phyloP scores from a whole-genome alignment of 2,113 vertebrate genomes.

The Euleptes europaea region DNA sequence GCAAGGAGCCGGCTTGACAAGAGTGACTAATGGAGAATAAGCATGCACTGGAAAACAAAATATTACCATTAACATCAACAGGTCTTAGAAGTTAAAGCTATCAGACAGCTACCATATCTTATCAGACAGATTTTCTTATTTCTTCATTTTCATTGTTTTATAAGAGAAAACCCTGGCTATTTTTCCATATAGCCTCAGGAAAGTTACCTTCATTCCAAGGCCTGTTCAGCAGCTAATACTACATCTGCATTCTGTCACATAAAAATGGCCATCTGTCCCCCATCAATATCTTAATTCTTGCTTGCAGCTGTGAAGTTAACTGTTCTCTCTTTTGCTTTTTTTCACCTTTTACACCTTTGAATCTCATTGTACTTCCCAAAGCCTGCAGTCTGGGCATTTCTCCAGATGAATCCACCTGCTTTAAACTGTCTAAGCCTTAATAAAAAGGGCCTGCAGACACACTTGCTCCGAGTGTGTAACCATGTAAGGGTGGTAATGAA shows the following conservation, averaged over 20 bases:
- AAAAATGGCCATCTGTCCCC: slow-evolving; percentile 47
- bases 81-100: slow-evolving; percentile 14
- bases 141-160: not conserved
- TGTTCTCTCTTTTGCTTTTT: slow-evolving; percentile 56
- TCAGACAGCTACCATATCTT: not conserved
- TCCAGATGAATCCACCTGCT: slow-evolving; percentile 62
- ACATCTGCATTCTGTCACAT: slow-evolving; percentile 46
- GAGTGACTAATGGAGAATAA: not conserved
- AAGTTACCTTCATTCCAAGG: slow-evolving; percentile 35
- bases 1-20: not conserved
- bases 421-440: slow-evolving; percentile 59
- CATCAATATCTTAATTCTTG: slow-evolving; percentile 43
- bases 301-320: slow-evolving; percentile 62
- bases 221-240: slow-evolving; percentile 12
- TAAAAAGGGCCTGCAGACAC: slow-evolving; percentile 68
- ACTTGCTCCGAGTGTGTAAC: slow-evolving; percentile 65
- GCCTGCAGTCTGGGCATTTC: slow-evolving; percentile 38
- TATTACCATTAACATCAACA: slow-evolving; percentile 27
- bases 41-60: not conserved
- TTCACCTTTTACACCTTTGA: slow-evolving; percentile 55
- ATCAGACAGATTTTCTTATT: slow-evolving; percentile 17
- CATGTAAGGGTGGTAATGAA: slow-evolving; percentile 67
- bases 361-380: slow-evolving; percentile 21
- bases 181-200: slow-evolving; percentile 19
- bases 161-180: slow-evolving; percentile 8